Percentiles rank a stretch among this genome's conserved stretches.
Conservation (phyloP, 2,797 vertebrate species). For the Triplophysa bombifrons region DNA sequence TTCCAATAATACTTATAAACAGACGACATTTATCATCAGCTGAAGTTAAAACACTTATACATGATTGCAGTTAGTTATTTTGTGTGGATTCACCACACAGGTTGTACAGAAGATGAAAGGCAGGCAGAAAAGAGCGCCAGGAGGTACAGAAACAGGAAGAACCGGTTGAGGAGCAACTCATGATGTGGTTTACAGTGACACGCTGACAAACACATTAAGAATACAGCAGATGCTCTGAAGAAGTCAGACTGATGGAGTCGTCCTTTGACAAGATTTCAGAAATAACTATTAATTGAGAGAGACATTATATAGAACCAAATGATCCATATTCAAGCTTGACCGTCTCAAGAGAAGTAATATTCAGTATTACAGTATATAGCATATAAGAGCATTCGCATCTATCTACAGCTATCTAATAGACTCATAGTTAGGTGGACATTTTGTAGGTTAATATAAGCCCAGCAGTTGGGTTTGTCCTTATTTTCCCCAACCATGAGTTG, state of each 20-base stretch:
- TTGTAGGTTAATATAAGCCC: too few relatives aligned
- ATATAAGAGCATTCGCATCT: too few relatives aligned
- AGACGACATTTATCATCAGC: not conserved
- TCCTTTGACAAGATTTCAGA: too few relatives aligned
- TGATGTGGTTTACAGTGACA: not conserved
- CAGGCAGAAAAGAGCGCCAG: not conserved
- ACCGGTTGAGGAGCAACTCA: conserved; percentile 7
- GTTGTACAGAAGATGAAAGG: not conserved
- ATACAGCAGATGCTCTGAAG: not conserved
- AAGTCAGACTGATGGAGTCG: not conserved
- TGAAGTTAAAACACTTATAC: not conserved
- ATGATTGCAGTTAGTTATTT: not conserved
- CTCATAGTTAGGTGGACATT: too few relatives aligned
- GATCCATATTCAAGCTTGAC: too few relatives aligned
- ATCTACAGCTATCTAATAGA: too few relatives aligned
- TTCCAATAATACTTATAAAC: not conserved
- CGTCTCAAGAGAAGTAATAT: too few relatives aligned
- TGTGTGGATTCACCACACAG: not conserved
- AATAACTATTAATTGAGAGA: too few relatives aligned
- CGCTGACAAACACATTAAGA: not conserved
- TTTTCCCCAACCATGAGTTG: too few relatives aligned
- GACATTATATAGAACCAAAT: too few relatives aligned
- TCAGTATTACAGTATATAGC: too few relatives aligned
- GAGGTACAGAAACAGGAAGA: conserved; percentile 35
- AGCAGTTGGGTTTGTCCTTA: too few relatives aligned